Percentiles rank a stretch among this genome's conserved stretches.
These are phyloP conservation scores for Zophobas morio DNA, from an alignment of 1,140 invertebrate species.

Conservation along the genomic window DNA sequence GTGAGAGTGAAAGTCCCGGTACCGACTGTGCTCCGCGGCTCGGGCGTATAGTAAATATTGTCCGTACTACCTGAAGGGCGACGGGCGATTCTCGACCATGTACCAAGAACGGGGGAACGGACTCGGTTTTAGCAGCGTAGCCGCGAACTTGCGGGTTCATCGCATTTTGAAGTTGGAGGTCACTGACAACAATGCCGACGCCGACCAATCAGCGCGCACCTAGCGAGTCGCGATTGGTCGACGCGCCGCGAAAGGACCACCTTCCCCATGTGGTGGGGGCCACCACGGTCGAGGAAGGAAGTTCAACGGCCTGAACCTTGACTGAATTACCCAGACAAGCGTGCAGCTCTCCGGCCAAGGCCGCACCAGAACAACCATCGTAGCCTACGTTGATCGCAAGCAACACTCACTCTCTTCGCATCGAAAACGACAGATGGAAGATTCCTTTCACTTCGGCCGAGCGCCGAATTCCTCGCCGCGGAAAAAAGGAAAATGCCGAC, in stretches of 20 bases:
- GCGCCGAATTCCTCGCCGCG: background rate
- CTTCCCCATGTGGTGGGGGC: constrained; percentile 58
- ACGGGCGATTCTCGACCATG: constrained; percentile 59
- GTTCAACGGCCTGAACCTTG: constrained; percentile 80
- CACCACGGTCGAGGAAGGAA: constrained; percentile 65
- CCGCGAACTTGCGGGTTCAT: constrained; percentile 70
- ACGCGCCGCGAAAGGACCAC: constrained; percentile 56
- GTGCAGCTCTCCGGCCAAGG: constrained; percentile 73
- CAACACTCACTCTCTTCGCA: constrained; percentile 55
- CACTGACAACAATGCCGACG: constrained; percentile 70
- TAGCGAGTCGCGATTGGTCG: constrained; percentile 65
- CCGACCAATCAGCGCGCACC: constrained; percentile 59
- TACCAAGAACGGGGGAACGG: constrained; percentile 52
- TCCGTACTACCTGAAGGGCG: constrained; percentile 67
- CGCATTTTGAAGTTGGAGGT: constrained; percentile 76
- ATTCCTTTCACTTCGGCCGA: constrained; percentile 56
- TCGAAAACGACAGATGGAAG: constrained; percentile 54
- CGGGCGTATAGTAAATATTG: constrained; percentile 67
- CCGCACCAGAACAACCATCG: constrained; percentile 51
- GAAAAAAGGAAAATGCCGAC: background rate
- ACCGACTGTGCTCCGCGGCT: constrained; percentile 62
- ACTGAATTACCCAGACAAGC: constrained; percentile 78
- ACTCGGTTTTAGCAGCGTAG: constrained; percentile 57
- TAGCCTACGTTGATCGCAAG: constrained; percentile 55
- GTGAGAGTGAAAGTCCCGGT: constrained; percentile 68